Conservation (phyloP, 2,888 invertebrate species). For the Ophioninae sp. region DNA sequence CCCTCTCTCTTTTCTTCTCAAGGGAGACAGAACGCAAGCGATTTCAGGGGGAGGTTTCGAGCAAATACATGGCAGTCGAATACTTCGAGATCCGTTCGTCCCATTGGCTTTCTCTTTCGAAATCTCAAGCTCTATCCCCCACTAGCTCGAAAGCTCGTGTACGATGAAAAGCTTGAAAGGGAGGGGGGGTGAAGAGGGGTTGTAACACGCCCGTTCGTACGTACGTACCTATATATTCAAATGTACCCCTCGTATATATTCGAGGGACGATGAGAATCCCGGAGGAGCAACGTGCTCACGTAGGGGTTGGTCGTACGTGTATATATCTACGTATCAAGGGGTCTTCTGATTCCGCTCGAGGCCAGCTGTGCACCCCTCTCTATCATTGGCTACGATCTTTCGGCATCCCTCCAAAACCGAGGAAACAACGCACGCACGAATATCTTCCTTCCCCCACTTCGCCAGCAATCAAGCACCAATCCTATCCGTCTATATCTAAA, state of each 20-base stretch:
- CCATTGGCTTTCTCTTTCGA: constrained; percentile 29
- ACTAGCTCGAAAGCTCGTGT: constrained; percentile 21
- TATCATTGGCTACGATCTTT: constrained; percentile 81
- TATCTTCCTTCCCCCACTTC: constrained; percentile 62
- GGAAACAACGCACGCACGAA: constrained; percentile 70
- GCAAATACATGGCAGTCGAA: not conserved
- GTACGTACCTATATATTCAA: constrained; percentile 13
- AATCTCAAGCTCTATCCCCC: constrained; percentile 29
- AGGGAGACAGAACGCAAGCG: not conserved
- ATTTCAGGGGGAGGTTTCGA: constrained; percentile 25
- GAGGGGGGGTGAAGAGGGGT: constrained; percentile 46
- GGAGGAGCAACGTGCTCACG: constrained; percentile 33
- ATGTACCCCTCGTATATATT: too few relatives aligned
- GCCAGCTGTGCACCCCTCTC: constrained; percentile 76
- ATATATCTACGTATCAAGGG: constrained; percentile 32
- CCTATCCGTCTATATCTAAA: constrained; percentile 68
- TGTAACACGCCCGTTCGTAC: constrained; percentile 34
- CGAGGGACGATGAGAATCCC: constrained; percentile 6
- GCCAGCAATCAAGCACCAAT: constrained; percentile 78
- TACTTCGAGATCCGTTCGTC: constrained; percentile 39
- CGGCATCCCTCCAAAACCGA: constrained; percentile 72
- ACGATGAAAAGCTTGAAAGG: constrained; percentile 44
- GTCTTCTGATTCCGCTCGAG: constrained; percentile 61
- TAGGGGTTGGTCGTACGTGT: constrained; percentile 37
- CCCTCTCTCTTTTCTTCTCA: too few relatives aligned